These are phyloP conservation scores for Scolanthus callimorphus DNA, from an alignment of 92 coral and sea anemone genomes.

Conservation along the genomic window DNA sequence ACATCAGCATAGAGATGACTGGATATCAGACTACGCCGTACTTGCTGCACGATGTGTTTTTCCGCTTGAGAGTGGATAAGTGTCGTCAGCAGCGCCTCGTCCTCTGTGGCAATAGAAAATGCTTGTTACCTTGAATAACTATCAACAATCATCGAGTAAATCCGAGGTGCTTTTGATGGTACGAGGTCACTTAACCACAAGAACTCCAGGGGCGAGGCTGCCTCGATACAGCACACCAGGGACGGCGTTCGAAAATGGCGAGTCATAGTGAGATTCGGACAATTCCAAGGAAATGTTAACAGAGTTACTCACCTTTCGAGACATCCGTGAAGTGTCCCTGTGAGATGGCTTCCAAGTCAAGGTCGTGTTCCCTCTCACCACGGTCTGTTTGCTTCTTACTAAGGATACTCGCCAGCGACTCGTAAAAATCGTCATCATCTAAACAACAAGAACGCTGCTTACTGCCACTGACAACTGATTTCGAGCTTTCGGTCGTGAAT, in stretches of 20 bases:
- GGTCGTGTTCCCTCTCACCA: conserved; percentile 26
- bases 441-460: no score
- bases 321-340: conserved; percentile 84
- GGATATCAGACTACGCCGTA: conserved; percentile 56
- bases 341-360: conserved; percentile 71
- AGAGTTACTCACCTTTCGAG: conserved; percentile 70
- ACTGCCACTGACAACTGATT: no score
- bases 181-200: no score
- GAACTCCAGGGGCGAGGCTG: no score
- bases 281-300: no score
- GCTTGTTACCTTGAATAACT: no score
- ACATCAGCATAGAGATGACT: conserved; percentile 35
- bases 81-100: conserved; percentile 65
- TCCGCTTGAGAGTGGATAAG: conserved; percentile 66
- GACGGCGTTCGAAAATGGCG: no score
- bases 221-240: no score
- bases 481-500: no score
- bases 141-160: no score
- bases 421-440: conserved; percentile 72
- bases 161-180: no score
- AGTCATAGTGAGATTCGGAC: no score
- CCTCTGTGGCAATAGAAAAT: conserved; percentile 47
- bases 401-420: conserved; percentile 72
- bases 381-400: conserved; percentile 58
- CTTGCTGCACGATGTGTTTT: conserved; percentile 71